Evolutionary conservation across 1,140 invertebrate genomes (phyloP).

Genomic region (Mycetomoellerius zeteki): DNA sequence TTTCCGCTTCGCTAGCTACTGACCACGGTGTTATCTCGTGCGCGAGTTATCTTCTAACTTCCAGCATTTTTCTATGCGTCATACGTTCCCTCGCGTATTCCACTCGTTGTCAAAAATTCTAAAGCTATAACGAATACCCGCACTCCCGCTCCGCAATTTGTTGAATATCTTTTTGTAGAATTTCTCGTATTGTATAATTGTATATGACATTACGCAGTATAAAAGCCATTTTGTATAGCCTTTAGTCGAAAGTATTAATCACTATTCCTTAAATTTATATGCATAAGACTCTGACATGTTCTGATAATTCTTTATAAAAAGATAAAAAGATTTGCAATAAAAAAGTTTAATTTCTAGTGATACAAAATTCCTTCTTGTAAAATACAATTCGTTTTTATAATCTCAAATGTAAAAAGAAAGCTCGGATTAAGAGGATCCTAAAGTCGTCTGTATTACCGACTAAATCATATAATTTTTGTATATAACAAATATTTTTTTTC

Average conservation of each 20-base stretch:
- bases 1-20: slow-evolving; percentile 1
- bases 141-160: slow-evolving; percentile 22
- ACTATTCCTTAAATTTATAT: neutral
- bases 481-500: too few relatives aligned
- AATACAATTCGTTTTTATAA: neutral
- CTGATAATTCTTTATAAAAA: slow-evolving; percentile 4
- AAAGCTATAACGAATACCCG: slow-evolving; percentile 50
- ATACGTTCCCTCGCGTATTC: slow-evolving; percentile 37
- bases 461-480: too few relatives aligned
- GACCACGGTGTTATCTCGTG: slow-evolving; percentile 13
- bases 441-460: too few relatives aligned
- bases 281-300: neutral
- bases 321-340: neutral
- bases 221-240: neutral
- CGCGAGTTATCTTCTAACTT: slow-evolving; percentile 33
- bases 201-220: slow-evolving; percentile 43
- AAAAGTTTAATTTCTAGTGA: neutral
- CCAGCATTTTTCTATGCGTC: slow-evolving; percentile 22
- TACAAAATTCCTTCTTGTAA: neutral
- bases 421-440: too few relatives aligned
- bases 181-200: slow-evolving; percentile 51
- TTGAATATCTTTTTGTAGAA: slow-evolving; percentile 49
- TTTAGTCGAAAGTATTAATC: neutral
- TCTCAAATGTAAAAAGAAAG: neutral
- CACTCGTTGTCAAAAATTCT: slow-evolving; percentile 56